These are phyloP conservation scores for Allolobophora icterica DNA, from an alignment of 2,888 invertebrate genomes.

Conservation along the genomic window DNA sequence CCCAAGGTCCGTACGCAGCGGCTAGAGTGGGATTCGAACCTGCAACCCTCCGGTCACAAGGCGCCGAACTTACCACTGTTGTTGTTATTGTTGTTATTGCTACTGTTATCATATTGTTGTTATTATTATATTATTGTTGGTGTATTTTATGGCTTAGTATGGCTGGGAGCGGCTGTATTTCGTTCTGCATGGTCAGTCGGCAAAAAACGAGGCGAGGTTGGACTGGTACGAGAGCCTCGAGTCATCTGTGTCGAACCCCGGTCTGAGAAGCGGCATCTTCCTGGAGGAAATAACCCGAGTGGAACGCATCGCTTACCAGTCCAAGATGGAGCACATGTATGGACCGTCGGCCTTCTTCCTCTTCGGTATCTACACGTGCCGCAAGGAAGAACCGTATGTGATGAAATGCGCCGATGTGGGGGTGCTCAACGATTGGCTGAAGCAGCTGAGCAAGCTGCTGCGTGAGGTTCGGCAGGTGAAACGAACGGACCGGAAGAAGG, in stretches of 20 bases:
- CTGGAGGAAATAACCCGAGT: not conserved
- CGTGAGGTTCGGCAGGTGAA: not conserved
- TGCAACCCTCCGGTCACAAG: too few species aligned
- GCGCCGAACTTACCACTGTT: too few species aligned
- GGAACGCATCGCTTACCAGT: not conserved
- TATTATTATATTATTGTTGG: too few species aligned
- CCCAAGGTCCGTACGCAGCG: too few species aligned
- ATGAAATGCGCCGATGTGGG: not conserved
- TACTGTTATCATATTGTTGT: too few species aligned
- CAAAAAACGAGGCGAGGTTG: not conserved
- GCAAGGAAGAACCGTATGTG: not conserved
- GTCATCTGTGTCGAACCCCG: not conserved
- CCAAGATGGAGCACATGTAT: not conserved
- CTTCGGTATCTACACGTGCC: not conserved
- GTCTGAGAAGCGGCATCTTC: slow-evolving; percentile 12
- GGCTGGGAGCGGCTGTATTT: slow-evolving; percentile 18
- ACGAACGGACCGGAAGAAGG: not conserved
- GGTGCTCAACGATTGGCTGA: not conserved
- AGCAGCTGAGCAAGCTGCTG: not conserved
- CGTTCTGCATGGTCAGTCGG: not conserved
- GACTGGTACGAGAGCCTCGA: slow-evolving; percentile 22
- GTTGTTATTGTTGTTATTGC: too few species aligned
- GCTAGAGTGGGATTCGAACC: too few species aligned
- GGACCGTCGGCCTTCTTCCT: not conserved
- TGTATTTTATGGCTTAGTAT: not conserved